Conservation (phyloP, 2,113 vertebrate genomes). For the Oxyruncus cristatus region DNA sequence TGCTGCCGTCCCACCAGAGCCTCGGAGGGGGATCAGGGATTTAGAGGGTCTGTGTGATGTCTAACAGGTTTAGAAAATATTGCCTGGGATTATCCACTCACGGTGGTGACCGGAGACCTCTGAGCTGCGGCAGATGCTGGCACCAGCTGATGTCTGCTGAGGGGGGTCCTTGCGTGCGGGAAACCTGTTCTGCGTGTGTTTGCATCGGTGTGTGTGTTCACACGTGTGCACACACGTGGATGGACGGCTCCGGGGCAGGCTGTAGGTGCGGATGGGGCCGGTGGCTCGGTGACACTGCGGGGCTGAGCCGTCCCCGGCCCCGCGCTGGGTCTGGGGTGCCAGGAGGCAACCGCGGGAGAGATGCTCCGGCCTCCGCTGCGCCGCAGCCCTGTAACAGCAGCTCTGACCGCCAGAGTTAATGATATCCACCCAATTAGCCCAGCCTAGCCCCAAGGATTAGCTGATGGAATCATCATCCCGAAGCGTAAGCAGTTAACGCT, state of each 20-base stretch:
- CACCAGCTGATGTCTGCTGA: background rate
- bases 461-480: slow-evolving; percentile 6
- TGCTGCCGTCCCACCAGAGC: background rate
- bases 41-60: background rate
- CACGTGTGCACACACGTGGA: background rate
- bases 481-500: slow-evolving; percentile 29
- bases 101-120: background rate
- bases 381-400: background rate
- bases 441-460: slow-evolving; percentile 42
- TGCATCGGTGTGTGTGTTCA: background rate
- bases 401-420: background rate
- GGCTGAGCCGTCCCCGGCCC: background rate
- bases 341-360: background rate
- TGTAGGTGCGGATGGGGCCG: background rate
- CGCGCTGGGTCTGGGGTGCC: background rate
- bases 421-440: slow-evolving; percentile 52
- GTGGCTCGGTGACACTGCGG: background rate
- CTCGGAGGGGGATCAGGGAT: background rate
- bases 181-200: background rate
- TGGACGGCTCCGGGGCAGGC: accelerated
- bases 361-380: accelerated
- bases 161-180: background rate
- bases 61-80: background rate
- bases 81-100: background rate
- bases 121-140: background rate